A percentile compares a stretch with the other conserved stretches of the same genome.
Conservation (phyloP, 2,113 vertebrate species). For the Erythrocebus patas region DNA sequence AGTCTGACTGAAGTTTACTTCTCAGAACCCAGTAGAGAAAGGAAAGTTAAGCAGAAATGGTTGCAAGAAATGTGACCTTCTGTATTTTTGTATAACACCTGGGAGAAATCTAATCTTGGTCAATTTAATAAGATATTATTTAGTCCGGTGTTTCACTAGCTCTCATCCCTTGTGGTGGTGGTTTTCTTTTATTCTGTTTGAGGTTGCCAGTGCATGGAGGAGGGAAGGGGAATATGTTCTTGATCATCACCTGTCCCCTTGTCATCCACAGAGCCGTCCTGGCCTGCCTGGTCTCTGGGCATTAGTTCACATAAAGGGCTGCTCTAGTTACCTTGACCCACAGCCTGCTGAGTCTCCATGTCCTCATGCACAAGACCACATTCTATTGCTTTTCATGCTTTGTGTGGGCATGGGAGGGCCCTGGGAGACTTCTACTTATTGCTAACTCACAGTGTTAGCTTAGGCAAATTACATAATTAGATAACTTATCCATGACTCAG, state of each 20-base stretch:
- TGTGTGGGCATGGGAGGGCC: background rate
- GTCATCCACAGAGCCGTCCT: background rate
- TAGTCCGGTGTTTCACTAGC: background rate
- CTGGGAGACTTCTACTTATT: background rate
- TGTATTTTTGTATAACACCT: background rate
- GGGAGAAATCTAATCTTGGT: background rate
- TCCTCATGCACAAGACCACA: background rate
- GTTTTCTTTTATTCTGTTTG: background rate
- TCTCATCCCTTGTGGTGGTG: background rate
- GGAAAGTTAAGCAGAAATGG: background rate
- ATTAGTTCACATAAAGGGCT: background rate
- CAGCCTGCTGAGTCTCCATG: background rate
- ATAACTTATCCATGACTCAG: background rate
- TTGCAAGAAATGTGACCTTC: background rate
- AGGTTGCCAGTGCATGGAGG: background rate
- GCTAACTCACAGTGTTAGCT: background rate
- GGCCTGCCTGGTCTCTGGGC: background rate
- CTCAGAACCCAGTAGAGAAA: background rate
- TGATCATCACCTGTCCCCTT: background rate
- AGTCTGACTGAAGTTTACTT: background rate
- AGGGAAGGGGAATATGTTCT: background rate
- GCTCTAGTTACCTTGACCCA: background rate
- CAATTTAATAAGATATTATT: background rate
- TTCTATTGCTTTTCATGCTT: background rate
- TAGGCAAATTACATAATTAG: background rate